Conservation (phyloP, 2,113 vertebrate species). For the Leiothrix lutea region DNA sequence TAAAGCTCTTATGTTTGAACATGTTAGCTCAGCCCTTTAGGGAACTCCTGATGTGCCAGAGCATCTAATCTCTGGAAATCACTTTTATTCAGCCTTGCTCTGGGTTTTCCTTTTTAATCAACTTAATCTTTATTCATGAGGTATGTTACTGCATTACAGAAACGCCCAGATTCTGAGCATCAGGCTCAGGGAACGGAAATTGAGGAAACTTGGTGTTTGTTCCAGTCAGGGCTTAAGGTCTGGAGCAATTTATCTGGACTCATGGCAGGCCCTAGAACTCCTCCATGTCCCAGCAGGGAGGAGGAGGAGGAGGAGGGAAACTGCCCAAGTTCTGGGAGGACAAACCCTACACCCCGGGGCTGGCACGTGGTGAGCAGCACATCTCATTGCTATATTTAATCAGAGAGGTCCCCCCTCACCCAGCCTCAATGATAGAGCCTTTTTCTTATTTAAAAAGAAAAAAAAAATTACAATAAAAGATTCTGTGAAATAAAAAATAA, state of each 20-base stretch:
- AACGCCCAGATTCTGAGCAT: background rate
- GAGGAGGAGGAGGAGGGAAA: background rate
- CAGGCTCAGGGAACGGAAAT: background rate
- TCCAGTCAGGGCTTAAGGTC: constrained; percentile 14
- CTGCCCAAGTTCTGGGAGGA: background rate
- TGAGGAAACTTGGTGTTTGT: constrained; percentile 3
- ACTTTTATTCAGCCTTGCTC: constrained; percentile 49
- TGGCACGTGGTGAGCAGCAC: background rate
- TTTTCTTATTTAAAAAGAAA: background rate
- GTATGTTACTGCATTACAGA: constrained; percentile 20
- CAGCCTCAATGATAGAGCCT: background rate
- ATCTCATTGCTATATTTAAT: background rate
- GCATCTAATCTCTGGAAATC: constrained; percentile 58
- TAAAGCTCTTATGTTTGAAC: constrained; percentile 45
- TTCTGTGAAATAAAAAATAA: background rate
- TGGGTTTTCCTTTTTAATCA: constrained; percentile 61
- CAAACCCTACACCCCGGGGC: background rate
- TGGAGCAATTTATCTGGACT: background rate
- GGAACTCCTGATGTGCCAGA: constrained; percentile 57
- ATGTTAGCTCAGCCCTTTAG: constrained; percentile 58
- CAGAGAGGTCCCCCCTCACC: background rate
- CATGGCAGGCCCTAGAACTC: background rate
- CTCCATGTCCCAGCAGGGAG: background rate
- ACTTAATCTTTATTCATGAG: constrained; percentile 70
- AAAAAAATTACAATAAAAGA: background rate